These are phyloP conservation scores for Cybosia mesomella DNA, from an alignment of 2,888 invertebrate species.

Conservation along the genomic window DNA sequence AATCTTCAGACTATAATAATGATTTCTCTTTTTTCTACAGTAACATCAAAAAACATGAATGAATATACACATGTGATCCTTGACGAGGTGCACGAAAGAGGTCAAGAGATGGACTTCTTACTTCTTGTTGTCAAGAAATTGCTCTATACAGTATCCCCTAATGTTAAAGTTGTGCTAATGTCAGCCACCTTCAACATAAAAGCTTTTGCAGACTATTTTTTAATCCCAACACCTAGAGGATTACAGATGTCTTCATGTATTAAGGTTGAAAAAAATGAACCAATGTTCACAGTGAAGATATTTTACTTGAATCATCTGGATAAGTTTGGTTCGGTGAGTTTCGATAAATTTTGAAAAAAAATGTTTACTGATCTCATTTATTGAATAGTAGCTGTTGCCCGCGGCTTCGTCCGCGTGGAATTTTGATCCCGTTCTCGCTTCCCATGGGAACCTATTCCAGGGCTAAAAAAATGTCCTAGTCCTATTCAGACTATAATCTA, in stretches of 20 bases:
- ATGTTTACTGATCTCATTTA: background rate
- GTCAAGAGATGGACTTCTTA: constrained; percentile 96
- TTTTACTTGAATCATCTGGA: constrained; percentile 88
- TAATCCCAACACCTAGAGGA: constrained; percentile 63
- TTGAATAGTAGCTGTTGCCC: too few relatives aligned
- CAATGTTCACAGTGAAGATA: constrained; percentile 85
- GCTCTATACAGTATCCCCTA: constrained; percentile 84
- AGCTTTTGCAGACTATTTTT: constrained; percentile 90
- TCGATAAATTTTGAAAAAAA: background rate
- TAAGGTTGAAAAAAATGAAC: constrained; percentile 79
- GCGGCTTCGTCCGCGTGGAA: too few relatives aligned
- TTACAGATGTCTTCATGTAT: constrained; percentile 72
- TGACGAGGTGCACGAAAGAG: constrained; percentile 98
- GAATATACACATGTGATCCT: constrained; percentile 96
- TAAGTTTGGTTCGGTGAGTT: constrained; percentile 82
- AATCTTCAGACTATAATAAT: background rate
- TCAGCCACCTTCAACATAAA: constrained; percentile 95
- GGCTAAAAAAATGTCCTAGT: too few relatives aligned
- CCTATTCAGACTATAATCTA: too few relatives aligned
- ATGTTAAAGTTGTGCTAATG: constrained; percentile 91
- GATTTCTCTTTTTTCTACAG: constrained; percentile 57
- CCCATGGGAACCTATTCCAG: too few relatives aligned
- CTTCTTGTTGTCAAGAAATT: constrained; percentile 93
- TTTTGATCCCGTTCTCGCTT: too few relatives aligned
- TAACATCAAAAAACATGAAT: constrained; percentile 90